phyloP scores from a whole-genome alignment of 2,113 vertebrate genomes.

The Physeter macrocephalus region DNA sequence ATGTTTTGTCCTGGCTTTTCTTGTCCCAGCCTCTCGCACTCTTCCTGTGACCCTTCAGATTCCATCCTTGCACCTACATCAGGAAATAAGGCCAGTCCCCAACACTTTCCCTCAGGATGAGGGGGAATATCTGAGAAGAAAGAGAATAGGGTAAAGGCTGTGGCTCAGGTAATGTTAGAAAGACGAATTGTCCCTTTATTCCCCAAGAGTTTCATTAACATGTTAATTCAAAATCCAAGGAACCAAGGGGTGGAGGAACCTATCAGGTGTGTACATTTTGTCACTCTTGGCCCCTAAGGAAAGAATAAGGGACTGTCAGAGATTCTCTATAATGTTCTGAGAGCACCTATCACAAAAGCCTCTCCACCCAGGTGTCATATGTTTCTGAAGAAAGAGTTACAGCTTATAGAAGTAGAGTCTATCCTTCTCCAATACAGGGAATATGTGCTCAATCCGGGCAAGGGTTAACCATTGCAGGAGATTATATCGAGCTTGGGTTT shows the following conservation, averaged over 20 bases:
- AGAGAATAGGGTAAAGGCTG: neutral
- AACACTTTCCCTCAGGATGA: neutral
- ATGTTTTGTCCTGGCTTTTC: neutral
- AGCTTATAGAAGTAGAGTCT: neutral
- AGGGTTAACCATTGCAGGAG: slow-evolving; percentile 77
- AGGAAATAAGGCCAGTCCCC: neutral
- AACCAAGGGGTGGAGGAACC: neutral
- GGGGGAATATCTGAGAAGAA: neutral
- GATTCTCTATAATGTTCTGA: neutral
- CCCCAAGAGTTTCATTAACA: neutral
- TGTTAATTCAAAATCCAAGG: neutral
- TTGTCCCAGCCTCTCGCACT: neutral
- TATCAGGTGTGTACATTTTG: neutral
- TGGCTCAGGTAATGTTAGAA: neutral
- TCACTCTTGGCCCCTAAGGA: neutral
- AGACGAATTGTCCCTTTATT: neutral
- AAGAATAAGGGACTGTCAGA: neutral
- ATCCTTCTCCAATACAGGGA: slow-evolving; percentile 15
- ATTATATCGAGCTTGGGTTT: slow-evolving; percentile 69
- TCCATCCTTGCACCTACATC: neutral
- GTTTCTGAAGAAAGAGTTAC: neutral
- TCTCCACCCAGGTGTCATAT: neutral
- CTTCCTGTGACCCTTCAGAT: neutral
- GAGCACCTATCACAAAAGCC: neutral
- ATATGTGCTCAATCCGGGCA: slow-evolving; percentile 54